phyloP scores from a whole-genome alignment of 1,140 invertebrate genomes.

The Drosophila chauvacae region DNA sequence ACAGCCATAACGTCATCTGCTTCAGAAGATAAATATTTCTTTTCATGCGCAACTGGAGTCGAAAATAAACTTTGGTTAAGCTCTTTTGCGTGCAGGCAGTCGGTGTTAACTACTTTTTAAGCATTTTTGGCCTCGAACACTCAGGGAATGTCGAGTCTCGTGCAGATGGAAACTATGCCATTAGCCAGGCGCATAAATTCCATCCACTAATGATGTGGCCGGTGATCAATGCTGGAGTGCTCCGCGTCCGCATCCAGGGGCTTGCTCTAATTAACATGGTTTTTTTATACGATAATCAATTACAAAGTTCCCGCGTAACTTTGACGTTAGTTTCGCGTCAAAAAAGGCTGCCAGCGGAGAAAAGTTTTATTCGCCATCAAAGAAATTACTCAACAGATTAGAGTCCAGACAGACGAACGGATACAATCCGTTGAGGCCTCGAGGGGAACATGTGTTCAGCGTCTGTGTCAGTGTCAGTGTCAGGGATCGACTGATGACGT shows the following conservation, averaged over 20 bases:
- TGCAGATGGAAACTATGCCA: slow-evolving; percentile 58
- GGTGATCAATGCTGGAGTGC: slow-evolving; percentile 51
- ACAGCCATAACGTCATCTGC: not conserved
- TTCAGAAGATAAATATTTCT: not conserved
- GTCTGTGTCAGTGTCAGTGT: slow-evolving; percentile 51
- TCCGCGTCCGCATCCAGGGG: slow-evolving; percentile 12
- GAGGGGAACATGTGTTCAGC: slow-evolving; percentile 62
- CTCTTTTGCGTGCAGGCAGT: slow-evolving; percentile 1
- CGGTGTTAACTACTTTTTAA: slow-evolving; percentile 54
- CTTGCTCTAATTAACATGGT: slow-evolving; percentile 70
- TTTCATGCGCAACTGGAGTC: not conserved
- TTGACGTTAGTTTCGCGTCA: slow-evolving; percentile 49
- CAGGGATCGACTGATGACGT: slow-evolving; percentile 44
- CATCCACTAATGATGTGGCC: slow-evolving; percentile 61
- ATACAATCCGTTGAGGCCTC: slow-evolving; percentile 30
- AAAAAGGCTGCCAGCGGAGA: slow-evolving; percentile 16
- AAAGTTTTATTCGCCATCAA: slow-evolving; percentile 57
- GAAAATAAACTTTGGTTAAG: slow-evolving; percentile 25
- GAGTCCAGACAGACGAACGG: slow-evolving; percentile 33
- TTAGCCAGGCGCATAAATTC: slow-evolving; percentile 56
- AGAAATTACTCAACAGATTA: slow-evolving; percentile 52
- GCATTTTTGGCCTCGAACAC: slow-evolving; percentile 18
- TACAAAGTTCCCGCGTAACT: slow-evolving; percentile 67
- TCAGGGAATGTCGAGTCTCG: not conserved
- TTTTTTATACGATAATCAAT: slow-evolving; percentile 74